A percentile compares a stretch with the other conserved stretches of the same genome.
These are phyloP conservation scores for Hippolais icterina DNA, from an alignment of 2,113 vertebrate genomes.

Conservation along the genomic window DNA sequence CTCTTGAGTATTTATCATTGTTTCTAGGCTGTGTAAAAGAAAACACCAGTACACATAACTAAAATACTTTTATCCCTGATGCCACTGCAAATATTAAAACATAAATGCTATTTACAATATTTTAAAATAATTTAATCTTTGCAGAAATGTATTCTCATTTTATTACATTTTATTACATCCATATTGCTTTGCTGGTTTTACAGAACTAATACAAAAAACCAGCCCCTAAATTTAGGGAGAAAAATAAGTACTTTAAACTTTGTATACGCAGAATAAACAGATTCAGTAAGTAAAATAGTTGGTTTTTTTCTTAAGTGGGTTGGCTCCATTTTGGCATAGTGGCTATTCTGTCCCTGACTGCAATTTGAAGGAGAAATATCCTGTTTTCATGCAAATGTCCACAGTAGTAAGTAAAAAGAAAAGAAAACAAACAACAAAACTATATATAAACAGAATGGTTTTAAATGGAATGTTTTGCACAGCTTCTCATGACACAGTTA, in stretches of 20 bases:
- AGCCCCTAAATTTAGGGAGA: conserved; percentile 20
- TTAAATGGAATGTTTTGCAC: conserved; percentile 54
- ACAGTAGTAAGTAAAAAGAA: conserved; percentile 53
- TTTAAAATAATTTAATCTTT: not conserved
- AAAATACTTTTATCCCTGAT: not conserved
- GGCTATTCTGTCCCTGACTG: conserved; percentile 43
- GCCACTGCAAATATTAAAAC: not conserved
- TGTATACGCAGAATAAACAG: conserved; percentile 32
- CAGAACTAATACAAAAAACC: not conserved
- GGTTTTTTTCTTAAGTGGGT: conserved; percentile 31
- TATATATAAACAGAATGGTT: conserved; percentile 65
- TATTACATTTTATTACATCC: not conserved
- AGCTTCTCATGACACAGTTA: conserved; percentile 39
- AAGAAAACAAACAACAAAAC: conserved; percentile 66
- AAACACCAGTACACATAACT: not conserved
- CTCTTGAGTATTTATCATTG: not conserved
- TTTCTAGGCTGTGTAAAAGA: not conserved
- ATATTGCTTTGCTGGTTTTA: conserved; percentile 1
- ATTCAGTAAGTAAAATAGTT: conserved; percentile 34
- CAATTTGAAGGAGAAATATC: conserved; percentile 63
- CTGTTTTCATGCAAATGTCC: conserved; percentile 68
- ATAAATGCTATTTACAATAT: not conserved
- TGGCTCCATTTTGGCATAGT: conserved; percentile 36
- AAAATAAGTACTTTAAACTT: conserved; percentile 32
- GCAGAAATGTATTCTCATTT: not conserved